Evolutionary conservation across 2,113 vertebrate genomes (phyloP), one percentile per base, ranked within the genome.

Genomic region (Crotalus helleri): DNA sequence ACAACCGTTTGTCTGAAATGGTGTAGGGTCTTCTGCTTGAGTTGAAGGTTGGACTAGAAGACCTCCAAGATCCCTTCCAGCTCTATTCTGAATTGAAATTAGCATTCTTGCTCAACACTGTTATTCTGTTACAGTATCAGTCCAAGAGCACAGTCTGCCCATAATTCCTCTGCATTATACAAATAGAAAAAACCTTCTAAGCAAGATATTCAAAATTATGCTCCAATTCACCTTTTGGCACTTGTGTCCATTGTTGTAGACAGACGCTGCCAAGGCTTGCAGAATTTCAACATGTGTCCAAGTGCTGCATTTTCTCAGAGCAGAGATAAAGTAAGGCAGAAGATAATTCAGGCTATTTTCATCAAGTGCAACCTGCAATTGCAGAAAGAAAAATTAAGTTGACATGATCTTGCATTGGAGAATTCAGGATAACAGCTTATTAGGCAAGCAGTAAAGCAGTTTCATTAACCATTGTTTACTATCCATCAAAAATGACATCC

Each of bases 251-350:
- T 99, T 99, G 88, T 97, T 98, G 92, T 99, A 99, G 90, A 99
- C 98, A 53, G 99, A 96, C 89, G 99, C 98, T 53, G 99, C 98
- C 87, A 99, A 96, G 0, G 99, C 99, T 93, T 99, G 98, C 93
- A 99, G 97, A 89, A 99, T 96, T 93, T 99, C 98, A 3, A 98
- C 94, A 8, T 99, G 98, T 5, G 99, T 99, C 99, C 99, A 99
- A 4, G 98, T 95, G 93, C 98, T 99, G 96, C 99, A 99, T 1
- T 96, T 96, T 29, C 97, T 98, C 91, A 99, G 93, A 1, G 98
- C 99, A 19, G 97, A 96, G 88, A 97, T 95, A 10, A 98, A 98
- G 64, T 99, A 99, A 0, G 97, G 97, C 92, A 99, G 94, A 24
- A 99, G 96, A n/a, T 97, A 98, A 92, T 98, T 97, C 96, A 99